Evolutionary conservation across 2,113 vertebrate species (phyloP).

Genomic region (Cariama cristata): DNA sequence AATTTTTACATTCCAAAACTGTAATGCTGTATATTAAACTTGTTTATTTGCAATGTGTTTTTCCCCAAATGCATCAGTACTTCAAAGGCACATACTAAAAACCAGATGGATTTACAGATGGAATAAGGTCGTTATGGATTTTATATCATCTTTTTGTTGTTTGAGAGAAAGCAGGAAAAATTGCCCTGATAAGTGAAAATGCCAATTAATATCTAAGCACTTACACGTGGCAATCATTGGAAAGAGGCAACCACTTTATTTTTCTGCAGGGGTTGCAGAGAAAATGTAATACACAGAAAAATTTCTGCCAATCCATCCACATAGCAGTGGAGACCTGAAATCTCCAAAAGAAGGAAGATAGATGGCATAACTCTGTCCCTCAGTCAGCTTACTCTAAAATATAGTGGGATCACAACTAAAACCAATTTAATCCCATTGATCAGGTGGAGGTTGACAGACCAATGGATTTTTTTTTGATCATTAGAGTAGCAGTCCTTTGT

Average conservation of each 20-base stretch:
- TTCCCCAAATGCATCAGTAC: not conserved
- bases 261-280: not conserved
- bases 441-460: not conserved
- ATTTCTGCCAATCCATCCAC: not conserved
- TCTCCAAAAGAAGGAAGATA: not conserved
- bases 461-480: not conserved
- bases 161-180: not conserved
- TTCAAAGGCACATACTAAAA: not conserved
- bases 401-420: not conserved
- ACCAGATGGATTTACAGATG: constrained; percentile 10
- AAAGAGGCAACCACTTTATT: not conserved
- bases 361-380: not conserved
- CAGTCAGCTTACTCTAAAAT: not conserved
- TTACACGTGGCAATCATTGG: not conserved
- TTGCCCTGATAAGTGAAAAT: not conserved
- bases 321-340: not conserved
- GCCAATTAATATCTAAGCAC: not conserved
- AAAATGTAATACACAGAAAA: not conserved
- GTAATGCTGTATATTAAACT: not conserved
- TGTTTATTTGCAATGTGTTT: not conserved
- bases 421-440: not conserved
- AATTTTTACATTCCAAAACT: not conserved
- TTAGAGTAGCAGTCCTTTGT: not conserved
- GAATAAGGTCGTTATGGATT: not conserved
- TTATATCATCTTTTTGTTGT: not conserved